Evolutionary conservation across 37 sponge, comb jelly and placozoan species (phyloP), one percentile per base, ranked within the genome.

Genomic region (Haliclona indistincta): DNA sequence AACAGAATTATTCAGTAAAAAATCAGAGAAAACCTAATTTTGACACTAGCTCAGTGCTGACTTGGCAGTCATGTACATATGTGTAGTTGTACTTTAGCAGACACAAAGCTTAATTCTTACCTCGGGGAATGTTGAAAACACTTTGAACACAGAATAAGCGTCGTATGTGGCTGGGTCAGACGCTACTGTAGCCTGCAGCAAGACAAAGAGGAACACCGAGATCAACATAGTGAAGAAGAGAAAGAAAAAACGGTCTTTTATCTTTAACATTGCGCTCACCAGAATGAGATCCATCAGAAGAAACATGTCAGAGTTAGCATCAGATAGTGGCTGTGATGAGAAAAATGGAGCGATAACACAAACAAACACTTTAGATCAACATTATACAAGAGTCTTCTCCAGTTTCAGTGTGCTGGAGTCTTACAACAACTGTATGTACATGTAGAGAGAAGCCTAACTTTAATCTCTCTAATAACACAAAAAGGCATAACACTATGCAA

Each of bases 91-190:
- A n/a, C n/a, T n/a, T n/a, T n/a, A n/a, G n/a, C n/a, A n/a, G n/a
- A n/a, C n/a, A n/a, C n/a, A n/a, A n/a, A n/a, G n/a, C n/a, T 53
- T 25, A 44, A 38, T n/a, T 36, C 52, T 36, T 26, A 77, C 87
- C 58, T 80, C 76, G 1, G 81, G 71, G n/a, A 86, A 80, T 25
- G 43, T 68, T 34, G 79, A 81, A 45, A 86, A 86, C 22, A 86
- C 67, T 49, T 86, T 86, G 76, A 68, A 86, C 17, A 81, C 62
- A 1, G 5, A 29, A 71, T 80, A 86, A 6, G 60, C 26, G 29
- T 86, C 87, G 13, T 75, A 69, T 41, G 58, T 22, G 26, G 36
- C n/a, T n/a, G n/a, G n/a, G n/a, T n/a, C n/a, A n/a, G n/a, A n/a
- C n/a, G n/a, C n/a, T n/a, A n/a, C n/a, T n/a, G n/a, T n/a, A n/a